Evolutionary conservation across 2,113 vertebrate genomes (phyloP).

Genomic region (Lutjanus erythropterus): DNA sequence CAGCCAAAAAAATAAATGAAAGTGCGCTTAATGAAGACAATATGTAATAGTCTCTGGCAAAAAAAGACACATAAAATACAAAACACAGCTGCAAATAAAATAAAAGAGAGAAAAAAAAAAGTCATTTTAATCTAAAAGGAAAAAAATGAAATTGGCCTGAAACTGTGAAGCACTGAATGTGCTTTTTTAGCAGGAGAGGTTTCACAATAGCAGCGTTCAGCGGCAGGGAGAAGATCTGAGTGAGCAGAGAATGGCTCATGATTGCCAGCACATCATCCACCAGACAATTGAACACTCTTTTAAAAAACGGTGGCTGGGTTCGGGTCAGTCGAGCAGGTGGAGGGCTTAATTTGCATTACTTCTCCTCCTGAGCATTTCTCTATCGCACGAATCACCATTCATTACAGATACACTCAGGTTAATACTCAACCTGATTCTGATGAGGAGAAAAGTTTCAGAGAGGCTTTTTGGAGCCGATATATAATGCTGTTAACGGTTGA

Average conservation of each 20-base stretch:
- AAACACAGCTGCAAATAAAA: not conserved
- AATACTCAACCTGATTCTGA: conserved; percentile 49
- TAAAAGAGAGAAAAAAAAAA: conserved; percentile 1
- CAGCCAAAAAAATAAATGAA: not conserved
- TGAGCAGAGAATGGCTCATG: conserved; percentile 32
- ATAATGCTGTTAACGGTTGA: conserved; percentile 49
- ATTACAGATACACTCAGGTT: conserved; percentile 41
- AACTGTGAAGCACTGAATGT: conserved; percentile 24
- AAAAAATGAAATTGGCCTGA: conserved; percentile 27
- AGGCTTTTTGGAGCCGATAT: conserved; percentile 48
- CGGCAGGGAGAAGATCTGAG: conserved; percentile 33
- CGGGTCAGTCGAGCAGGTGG: conserved; percentile 52
- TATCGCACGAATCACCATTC: conserved; percentile 29
- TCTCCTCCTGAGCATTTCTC: conserved; percentile 28
- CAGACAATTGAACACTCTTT: conserved; percentile 46
- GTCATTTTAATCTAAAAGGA: conserved; percentile 23
- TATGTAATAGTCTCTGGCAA: not conserved
- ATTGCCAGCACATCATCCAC: conserved; percentile 49
- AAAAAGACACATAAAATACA: conserved; percentile 1
- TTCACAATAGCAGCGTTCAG: conserved; percentile 50
- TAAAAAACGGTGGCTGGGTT: conserved; percentile 29
- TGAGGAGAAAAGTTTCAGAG: conserved; percentile 14
- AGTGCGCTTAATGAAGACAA: not conserved
- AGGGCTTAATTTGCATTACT: conserved; percentile 53
- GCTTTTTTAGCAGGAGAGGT: conserved; percentile 38